Conservation (phyloP, 2,888 invertebrate species). For the Osedax frankpressi region DNA sequence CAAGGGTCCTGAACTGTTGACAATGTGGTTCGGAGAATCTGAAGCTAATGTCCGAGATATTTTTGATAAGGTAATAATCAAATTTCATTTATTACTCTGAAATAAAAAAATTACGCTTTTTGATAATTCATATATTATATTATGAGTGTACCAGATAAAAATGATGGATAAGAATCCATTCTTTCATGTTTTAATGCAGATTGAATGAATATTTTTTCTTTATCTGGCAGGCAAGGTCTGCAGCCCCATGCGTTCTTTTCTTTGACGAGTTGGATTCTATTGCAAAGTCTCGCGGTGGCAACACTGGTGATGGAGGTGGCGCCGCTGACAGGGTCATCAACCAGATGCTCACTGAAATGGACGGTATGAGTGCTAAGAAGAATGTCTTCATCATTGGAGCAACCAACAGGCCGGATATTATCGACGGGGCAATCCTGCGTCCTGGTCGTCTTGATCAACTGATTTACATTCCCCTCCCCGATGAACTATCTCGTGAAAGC, state of each 20-base stretch:
- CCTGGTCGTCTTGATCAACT: slow-evolving; percentile 97
- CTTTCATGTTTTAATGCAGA: not conserved
- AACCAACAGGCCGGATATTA: slow-evolving; percentile 84
- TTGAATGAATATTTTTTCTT: no score
- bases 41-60: slow-evolving; percentile 98
- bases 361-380: slow-evolving; percentile 99
- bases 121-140: no score
- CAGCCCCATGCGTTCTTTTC: slow-evolving; percentile 96
- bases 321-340: slow-evolving; percentile 98
- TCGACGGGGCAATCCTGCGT: slow-evolving; percentile 94
- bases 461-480: slow-evolving; percentile 98
- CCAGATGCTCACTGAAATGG: slow-evolving; percentile 99
- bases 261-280: slow-evolving; percentile 99
- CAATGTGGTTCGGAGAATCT: slow-evolving; percentile 99
- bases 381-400: slow-evolving; percentile 99
- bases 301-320: slow-evolving; percentile 90
- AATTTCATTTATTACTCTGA: no score
- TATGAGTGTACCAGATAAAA: no score
- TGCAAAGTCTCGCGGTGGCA: slow-evolving; percentile 94
- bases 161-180: not conserved
- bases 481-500: slow-evolving; percentile 89
- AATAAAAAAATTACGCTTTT: no score
- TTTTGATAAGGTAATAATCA: slow-evolving; percentile 73
- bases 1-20: slow-evolving; percentile 86
- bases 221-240: slow-evolving; percentile 71